Base-by-base conservation (phyloP, 2,113 vertebrate species). In the Regulus satrapa region DNA sequence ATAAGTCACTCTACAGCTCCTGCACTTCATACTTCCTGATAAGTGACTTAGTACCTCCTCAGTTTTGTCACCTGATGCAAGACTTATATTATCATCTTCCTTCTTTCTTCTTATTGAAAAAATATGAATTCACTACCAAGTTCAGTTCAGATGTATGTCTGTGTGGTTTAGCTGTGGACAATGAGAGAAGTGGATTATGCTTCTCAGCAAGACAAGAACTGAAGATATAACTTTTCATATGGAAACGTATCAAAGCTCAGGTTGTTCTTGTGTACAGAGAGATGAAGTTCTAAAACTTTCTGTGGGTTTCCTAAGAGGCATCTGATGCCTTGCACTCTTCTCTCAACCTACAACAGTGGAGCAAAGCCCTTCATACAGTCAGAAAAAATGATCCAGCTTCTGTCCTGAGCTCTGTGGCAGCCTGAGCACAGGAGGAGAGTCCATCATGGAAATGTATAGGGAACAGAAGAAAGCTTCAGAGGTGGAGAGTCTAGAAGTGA, bases 401-500 rank as follows among this genome's bases (percentile, higher is more conserved):
- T 58, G 28, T 55, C 85, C 88, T 6, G 17, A 79, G 38, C 38
- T 45, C 31, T 79, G 48, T 18, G 36, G 48, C 43, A 67, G 23
- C 24, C 52, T 41, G 51, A 80, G 51, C 18, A 64, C 8, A 31
- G 29, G 26, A 10, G 5, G 13, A 0, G 1, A 71, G 49, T 29
- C 3, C 5, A 83, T 4, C 17, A 66, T 0, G 0, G 68, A 38
- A 83, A 69, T 0, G 0, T 5, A 36, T 0, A 79, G 49, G 36
- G 32, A 91, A 83, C 21, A 64, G 48, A 71, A 75, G 34, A 59
- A 85, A n/a, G 31, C n/a, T 84, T 88, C 18, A 69, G 68, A 69
- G 15, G 4, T 24, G 26, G 25, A 48, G 3, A 64, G 19, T 48
- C 38, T 18, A 69, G 49, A 92, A 56, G 10, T 9, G 26, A 58